These are phyloP conservation scores for Hemicordylus capensis DNA, from an alignment of 2,113 vertebrate genomes.

Conservation along the genomic window DNA sequence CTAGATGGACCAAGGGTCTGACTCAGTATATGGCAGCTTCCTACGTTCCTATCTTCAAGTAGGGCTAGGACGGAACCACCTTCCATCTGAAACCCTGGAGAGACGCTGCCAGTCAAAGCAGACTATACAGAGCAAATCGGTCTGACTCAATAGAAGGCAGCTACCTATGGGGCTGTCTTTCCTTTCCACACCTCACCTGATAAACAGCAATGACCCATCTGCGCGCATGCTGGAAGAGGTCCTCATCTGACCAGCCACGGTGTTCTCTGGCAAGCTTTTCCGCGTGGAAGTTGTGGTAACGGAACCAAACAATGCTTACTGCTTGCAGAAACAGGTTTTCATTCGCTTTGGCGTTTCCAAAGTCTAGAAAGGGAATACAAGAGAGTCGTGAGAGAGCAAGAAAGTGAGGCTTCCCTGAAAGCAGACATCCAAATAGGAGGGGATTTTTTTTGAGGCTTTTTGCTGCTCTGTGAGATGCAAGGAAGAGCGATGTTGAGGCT, in stretches of 20 bases:
- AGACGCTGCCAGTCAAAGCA: too few relatives aligned
- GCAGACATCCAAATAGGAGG: background rate
- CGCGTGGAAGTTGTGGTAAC: constrained; percentile 91
- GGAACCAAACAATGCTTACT: constrained; percentile 89
- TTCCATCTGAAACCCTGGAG: too few relatives aligned
- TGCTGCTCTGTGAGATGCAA: background rate
- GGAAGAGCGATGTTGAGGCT: too few relatives aligned
- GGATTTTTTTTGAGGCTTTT: background rate
- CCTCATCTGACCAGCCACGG: constrained; percentile 87
- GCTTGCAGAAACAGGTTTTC: constrained; percentile 90
- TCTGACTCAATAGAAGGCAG: too few relatives aligned
- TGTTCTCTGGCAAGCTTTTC: constrained; percentile 67
- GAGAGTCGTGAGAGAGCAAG: background rate
- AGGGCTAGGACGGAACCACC: too few relatives aligned
- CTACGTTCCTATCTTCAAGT: too few relatives aligned
- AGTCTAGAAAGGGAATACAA: constrained; percentile 72
- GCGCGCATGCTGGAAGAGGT: constrained; percentile 89
- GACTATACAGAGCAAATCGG: too few relatives aligned
- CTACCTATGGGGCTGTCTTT: too few relatives aligned
- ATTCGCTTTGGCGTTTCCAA: constrained; percentile 90
- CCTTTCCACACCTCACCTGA: constrained; percentile 87
- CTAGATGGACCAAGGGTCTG: too few relatives aligned
- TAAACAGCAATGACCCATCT: constrained; percentile 88
- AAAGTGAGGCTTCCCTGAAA: background rate
- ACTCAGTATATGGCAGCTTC: too few relatives aligned